Evolutionary conservation across 2,113 vertebrate species (phyloP).

Genomic region (Thamnophis sirtalis): DNA sequence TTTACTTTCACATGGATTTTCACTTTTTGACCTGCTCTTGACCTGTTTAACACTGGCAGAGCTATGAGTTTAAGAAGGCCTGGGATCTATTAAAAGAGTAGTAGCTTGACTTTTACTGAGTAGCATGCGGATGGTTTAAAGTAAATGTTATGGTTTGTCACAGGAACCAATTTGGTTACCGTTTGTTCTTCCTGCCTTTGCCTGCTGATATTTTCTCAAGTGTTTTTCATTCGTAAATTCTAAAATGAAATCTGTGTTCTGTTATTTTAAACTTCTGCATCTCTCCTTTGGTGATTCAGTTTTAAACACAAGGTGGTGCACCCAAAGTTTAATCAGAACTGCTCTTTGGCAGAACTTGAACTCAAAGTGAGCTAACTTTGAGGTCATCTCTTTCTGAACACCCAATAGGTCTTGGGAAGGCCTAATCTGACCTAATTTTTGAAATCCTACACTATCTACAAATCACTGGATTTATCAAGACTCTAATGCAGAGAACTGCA

Average conservation of each 20-base stretch:
- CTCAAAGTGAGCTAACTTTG: constrained; percentile 17
- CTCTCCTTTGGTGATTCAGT: constrained; percentile 60
- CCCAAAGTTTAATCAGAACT: constrained; percentile 56
- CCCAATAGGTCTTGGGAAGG: neutral
- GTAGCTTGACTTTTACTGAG: constrained; percentile 84
- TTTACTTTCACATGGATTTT: constrained; percentile 83
- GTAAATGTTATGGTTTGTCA: constrained; percentile 99
- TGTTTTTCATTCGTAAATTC: constrained; percentile 89
- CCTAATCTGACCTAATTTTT: constrained; percentile 16
- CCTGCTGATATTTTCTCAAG: constrained; percentile 89
- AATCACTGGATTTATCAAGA: constrained; percentile 15
- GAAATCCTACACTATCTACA: constrained; percentile 4
- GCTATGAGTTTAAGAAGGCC: constrained; percentile 79
- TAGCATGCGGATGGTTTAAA: constrained; percentile 86
- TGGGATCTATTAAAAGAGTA: constrained; percentile 90
- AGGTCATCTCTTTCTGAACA: constrained; percentile 23
- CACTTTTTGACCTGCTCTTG: constrained; percentile 84
- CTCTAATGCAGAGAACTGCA: neutral
- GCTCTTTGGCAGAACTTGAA: constrained; percentile 57
- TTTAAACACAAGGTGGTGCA: constrained; percentile 56
- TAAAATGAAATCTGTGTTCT: constrained; percentile 77
- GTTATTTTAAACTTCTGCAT: constrained; percentile 83
- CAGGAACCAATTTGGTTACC: constrained; percentile 96
- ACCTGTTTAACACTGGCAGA: constrained; percentile 77
- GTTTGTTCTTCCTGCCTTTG: constrained; percentile 84